Conservation (phyloP, 2,888 invertebrate genomes). For the Candidula unifasciata region DNA sequence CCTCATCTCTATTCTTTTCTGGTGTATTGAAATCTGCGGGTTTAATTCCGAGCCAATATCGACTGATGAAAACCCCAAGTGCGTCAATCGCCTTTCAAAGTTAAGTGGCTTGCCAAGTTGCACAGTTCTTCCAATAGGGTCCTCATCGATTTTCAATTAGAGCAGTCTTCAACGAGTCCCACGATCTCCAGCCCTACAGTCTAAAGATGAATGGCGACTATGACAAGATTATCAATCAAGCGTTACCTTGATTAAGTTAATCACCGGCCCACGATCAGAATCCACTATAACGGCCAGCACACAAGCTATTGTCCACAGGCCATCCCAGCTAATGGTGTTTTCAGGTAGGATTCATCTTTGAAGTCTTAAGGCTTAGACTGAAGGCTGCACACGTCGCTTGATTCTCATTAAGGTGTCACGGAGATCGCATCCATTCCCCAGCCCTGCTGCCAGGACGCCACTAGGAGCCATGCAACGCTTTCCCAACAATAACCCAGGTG, state of each 20-base stretch:
- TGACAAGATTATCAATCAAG: slow-evolving; percentile 50
- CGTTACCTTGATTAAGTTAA: slow-evolving; percentile 47
- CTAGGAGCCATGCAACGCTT: no score
- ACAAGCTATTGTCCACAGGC: slow-evolving; percentile 32
- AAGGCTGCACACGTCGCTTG: slow-evolving; percentile 29
- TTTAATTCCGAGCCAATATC: slow-evolving; percentile 41
- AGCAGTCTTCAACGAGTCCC: slow-evolving; percentile 22
- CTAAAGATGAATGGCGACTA: slow-evolving; percentile 39
- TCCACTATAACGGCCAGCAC: slow-evolving; percentile 31
- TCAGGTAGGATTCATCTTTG: slow-evolving; percentile 46
- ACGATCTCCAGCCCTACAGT: slow-evolving; percentile 27
- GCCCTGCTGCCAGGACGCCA: not conserved
- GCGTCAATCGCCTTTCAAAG: slow-evolving; percentile 40
- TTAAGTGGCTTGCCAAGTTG: slow-evolving; percentile 39
- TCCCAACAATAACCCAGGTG: no score
- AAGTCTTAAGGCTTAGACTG: slow-evolving; percentile 38
- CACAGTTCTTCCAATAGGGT: slow-evolving; percentile 11
- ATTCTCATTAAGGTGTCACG: slow-evolving; percentile 19
- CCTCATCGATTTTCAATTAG: slow-evolving; percentile 45
- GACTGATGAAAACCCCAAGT: slow-evolving; percentile 36
- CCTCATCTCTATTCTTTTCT: slow-evolving; percentile 22
- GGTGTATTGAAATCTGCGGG: slow-evolving; percentile 27
- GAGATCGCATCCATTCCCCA: slow-evolving; percentile 2
- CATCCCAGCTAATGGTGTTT: slow-evolving; percentile 45
- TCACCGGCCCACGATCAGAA: slow-evolving; percentile 40